A percentile compares a stretch with the other conserved stretches of the same genome.
Evolutionary conservation across 2,888 invertebrate genomes (phyloP).

Genomic region (Xestia xanthographa): DNA sequence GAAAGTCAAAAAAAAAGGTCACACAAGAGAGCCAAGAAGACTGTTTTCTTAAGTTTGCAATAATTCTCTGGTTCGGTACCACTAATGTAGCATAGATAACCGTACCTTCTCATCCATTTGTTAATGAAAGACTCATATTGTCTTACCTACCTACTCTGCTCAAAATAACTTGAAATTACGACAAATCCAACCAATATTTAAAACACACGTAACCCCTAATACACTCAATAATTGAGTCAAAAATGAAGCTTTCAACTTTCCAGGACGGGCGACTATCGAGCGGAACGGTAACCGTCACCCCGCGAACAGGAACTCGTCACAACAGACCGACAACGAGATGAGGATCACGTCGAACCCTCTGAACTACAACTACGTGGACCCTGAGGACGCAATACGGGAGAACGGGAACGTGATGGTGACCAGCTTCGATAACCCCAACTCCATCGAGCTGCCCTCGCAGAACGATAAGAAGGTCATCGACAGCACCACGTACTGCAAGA

Average conservation of each 20-base stretch:
- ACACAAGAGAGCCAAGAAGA: neutral
- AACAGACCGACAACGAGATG: constrained; percentile 90
- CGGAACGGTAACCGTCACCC: constrained; percentile 88
- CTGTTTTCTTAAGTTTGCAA: neutral
- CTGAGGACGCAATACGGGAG: constrained; percentile 91
- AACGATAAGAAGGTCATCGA: constrained; percentile 89
- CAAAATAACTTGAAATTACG: neutral
- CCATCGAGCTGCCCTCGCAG: constrained; percentile 92
- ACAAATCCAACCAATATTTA: neutral
- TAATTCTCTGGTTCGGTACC: too few species aligned
- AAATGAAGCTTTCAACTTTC: constrained; percentile 66
- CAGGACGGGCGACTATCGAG: constrained; percentile 91
- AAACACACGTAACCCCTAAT: constrained; percentile 30
- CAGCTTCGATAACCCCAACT: constrained; percentile 94
- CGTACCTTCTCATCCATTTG: too few species aligned
- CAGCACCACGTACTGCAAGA: constrained; percentile 93
- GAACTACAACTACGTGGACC: constrained; percentile 92
- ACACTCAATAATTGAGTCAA: constrained; percentile 60
- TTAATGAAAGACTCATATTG: neutral
- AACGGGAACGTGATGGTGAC: constrained; percentile 91
- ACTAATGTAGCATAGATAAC: too few species aligned
- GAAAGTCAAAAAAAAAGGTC: neutral
- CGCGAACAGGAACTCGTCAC: constrained; percentile 83
- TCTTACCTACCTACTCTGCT: neutral
- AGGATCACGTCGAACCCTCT: constrained; percentile 95